Evolutionary conservation across 2,888 invertebrate species (phyloP).

Genomic region (Zygothrica quintamaculata): DNA sequence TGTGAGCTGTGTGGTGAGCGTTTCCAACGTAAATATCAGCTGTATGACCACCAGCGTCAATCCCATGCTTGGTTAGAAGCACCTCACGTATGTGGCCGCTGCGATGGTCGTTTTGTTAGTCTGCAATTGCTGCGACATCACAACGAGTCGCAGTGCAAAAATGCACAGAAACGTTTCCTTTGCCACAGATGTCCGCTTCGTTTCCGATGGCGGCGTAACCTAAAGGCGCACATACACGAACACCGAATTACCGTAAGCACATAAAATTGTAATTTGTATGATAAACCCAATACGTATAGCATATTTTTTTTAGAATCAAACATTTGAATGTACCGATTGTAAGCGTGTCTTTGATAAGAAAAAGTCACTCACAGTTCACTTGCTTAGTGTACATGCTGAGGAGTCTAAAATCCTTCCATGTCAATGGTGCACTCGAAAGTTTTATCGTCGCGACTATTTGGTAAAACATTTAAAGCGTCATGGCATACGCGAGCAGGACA

Average conservation of each 20-base stretch:
- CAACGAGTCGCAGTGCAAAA: constrained; percentile 84
- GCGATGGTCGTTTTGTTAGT: constrained; percentile 86
- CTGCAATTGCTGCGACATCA: constrained; percentile 86
- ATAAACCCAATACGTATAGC: neutral
- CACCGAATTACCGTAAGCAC: constrained; percentile 49
- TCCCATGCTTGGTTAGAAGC: constrained; percentile 85
- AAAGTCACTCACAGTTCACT: constrained; percentile 80
- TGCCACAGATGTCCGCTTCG: constrained; percentile 82
- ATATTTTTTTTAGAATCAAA: constrained; percentile 49
- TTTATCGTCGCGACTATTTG: constrained; percentile 78
- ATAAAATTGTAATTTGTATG: neutral
- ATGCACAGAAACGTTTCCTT: constrained; percentile 77
- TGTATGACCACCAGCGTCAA: constrained; percentile 79
- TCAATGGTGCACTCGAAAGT: constrained; percentile 81
- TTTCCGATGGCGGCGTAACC: constrained; percentile 83
- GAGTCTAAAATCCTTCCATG: constrained; percentile 78
- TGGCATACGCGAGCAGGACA: constrained; percentile 66
- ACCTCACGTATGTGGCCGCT: constrained; percentile 86
- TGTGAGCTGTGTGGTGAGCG: constrained; percentile 78
- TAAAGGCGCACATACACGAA: constrained; percentile 74
- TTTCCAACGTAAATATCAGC: constrained; percentile 81
- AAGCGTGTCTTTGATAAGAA: constrained; percentile 74
- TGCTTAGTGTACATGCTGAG: constrained; percentile 71
- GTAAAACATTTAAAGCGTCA: constrained; percentile 78
- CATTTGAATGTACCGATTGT: constrained; percentile 68